Evolutionary conservation across 1,140 invertebrate genomes (phyloP).

Genomic region (Hylyphantes graminicola): DNA sequence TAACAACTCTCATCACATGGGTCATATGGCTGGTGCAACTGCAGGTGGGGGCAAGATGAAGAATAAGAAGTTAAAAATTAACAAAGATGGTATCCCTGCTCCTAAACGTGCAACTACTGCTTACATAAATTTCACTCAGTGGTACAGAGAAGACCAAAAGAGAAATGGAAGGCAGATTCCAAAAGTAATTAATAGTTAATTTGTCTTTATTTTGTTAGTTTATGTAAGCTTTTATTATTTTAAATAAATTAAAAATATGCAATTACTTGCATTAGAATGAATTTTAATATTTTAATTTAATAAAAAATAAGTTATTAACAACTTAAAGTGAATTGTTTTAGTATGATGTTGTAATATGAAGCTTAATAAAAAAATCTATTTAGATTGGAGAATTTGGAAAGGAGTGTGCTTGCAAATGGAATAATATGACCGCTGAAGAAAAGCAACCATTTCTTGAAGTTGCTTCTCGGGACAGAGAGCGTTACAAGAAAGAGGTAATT

Average conservation of each 20-base stretch:
- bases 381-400: constrained; percentile 66
- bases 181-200: constrained; percentile 59
- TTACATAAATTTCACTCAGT: constrained; percentile 66
- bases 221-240: not conserved
- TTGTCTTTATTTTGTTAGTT: not conserved
- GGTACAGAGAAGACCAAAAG: constrained; percentile 65
- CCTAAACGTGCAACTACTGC: constrained; percentile 65
- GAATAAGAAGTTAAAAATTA: constrained; percentile 64
- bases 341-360: no score
- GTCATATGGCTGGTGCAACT: constrained; percentile 22
- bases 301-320: not conserved
- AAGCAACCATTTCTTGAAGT: constrained; percentile 64
- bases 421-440: constrained; percentile 64
- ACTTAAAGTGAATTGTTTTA: not conserved
- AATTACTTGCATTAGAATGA: not conserved
- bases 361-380: not conserved
- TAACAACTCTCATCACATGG: constrained; percentile 43
- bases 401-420: constrained; percentile 65
- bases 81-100: constrained; percentile 65
- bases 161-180: constrained; percentile 64
- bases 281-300: not conserved
- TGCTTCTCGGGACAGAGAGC: constrained; percentile 62
- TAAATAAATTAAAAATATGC: no score
- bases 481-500: constrained; percentile 64
- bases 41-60: constrained; percentile 55